Conservation (phyloP, 1,140 invertebrate species). For the Apis dorsata region DNA sequence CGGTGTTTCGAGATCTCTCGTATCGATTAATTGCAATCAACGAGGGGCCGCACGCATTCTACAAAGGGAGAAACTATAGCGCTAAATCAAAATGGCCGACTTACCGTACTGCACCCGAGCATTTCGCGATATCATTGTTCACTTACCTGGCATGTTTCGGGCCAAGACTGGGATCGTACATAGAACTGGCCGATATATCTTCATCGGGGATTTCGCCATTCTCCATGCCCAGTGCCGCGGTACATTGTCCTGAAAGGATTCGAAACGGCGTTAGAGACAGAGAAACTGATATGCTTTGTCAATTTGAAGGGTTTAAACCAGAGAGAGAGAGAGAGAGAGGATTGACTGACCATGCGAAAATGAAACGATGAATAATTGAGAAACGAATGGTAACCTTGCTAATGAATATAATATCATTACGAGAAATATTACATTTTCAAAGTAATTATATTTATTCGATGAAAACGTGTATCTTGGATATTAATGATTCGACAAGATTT, state of each 20-base stretch:
- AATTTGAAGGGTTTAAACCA: neutral
- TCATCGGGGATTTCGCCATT: constrained; percentile 82
- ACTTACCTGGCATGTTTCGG: constrained; percentile 83
- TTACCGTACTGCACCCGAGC: constrained; percentile 24
- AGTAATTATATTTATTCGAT: too few species aligned
- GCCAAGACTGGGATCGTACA: constrained; percentile 82
- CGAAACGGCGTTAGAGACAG: constrained; percentile 34
- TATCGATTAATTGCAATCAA: constrained; percentile 17
- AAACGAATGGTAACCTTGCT: too few species aligned
- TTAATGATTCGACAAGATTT: too few species aligned
- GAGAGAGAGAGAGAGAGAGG: too few species aligned
- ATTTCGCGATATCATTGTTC: constrained; percentile 69
- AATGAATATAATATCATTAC: too few species aligned
- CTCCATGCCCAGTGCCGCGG: constrained; percentile 83
- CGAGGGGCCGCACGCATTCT: neutral
- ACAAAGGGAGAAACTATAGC: constrained; percentile 20
- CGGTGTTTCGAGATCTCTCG: neutral
- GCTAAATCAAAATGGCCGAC: constrained; percentile 39
- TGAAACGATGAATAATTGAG: too few species aligned
- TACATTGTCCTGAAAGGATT: constrained; percentile 81
- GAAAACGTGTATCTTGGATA: too few species aligned
- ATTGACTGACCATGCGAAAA: too few species aligned
- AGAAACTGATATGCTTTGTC: constrained; percentile 45
- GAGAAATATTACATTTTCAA: too few species aligned
- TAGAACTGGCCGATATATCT: constrained; percentile 83